Base-by-base conservation (phyloP, 2,888 invertebrate genomes). In the Orchestes rusci region DNA sequence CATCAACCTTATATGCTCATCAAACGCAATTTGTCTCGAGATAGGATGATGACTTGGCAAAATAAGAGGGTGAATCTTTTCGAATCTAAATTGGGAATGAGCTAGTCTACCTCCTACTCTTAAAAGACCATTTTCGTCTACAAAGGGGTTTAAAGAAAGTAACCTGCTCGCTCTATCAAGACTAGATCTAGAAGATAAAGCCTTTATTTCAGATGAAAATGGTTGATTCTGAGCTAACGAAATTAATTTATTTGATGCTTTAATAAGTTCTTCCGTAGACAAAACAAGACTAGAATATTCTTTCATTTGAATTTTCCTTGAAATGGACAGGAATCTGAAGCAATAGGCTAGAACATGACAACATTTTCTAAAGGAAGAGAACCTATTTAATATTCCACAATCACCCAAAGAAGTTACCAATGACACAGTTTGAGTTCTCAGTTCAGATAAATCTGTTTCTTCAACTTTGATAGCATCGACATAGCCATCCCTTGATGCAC, bases 151-250 rank as follows among this genome's bases (percentile, higher is more conserved):
- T n/a, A n/a, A n/a, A n/a, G n/a, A n/a, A n/a, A n/a, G n/a, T n/a
- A n/a, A n/a, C n/a, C n/a, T n/a, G n/a, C n/a, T n/a, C n/a, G n/a
- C n/a, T n/a, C 5, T 31, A 4, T 2, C 15, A 10, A 31, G 15
- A 31, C 13, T 2, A 13, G 15, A 13, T 2, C 5, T 17, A 16
- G 34, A 2, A 17, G 16, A 17, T 17, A 34, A 34, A 16, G 18
- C 18, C 3, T 15, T 34, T 34, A 34, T n/a, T 17, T 34, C 16
- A 16, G 16, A 3, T 8, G 10, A 2, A 17, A 34, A 34, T 17
- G 10, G 17, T 13, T 34, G 34, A n/a, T 17, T 34, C 15, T 34
- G 34, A 12, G 34, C 16, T 34, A 34, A 34, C 8, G 7, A 3
- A 8, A 34, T 16, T 17, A 34, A 16, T 3, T 18, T 16, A 10